These are phyloP conservation scores for Gopherus evgoodei DNA, from an alignment of 2,113 vertebrate genomes.

Conservation along the genomic window DNA sequence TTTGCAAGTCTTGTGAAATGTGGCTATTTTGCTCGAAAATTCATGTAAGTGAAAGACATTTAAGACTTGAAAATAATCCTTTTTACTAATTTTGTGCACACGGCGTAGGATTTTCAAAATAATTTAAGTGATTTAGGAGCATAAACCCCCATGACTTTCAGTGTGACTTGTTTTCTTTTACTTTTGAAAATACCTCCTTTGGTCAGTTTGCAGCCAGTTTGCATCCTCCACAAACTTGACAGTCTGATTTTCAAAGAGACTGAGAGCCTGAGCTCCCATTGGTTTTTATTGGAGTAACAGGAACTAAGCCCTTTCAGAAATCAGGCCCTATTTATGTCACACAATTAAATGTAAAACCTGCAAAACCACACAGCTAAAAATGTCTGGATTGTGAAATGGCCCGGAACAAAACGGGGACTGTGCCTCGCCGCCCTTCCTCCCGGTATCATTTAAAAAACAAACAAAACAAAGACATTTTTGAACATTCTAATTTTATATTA, in stretches of 20 bases:
- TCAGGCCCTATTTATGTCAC: neutral
- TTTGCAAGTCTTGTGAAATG: neutral
- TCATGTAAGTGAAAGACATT: accelerated
- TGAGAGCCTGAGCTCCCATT: neutral
- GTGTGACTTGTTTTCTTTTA: neutral
- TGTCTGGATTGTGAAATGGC: neutral
- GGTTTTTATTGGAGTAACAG: accelerated
- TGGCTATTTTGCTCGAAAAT: neutral
- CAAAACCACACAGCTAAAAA: neutral
- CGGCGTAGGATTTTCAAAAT: neutral
- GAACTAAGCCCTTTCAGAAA: neutral
- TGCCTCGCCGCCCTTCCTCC: neutral
- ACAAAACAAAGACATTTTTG: neutral
- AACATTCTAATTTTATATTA: neutral
- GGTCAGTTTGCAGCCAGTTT: neutral
- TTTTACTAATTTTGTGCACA: neutral
- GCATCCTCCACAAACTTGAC: neutral
- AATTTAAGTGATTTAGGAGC: neutral
- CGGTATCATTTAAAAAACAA: too few relatives aligned
- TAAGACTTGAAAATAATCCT: neutral
- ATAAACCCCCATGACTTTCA: neutral
- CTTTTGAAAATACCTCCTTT: neutral
- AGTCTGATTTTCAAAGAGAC: neutral
- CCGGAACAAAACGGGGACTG: neutral
- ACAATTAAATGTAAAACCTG: neutral